Evolutionary conservation across 2,113 vertebrate species (phyloP).

Genomic region (Numenius arquata): DNA sequence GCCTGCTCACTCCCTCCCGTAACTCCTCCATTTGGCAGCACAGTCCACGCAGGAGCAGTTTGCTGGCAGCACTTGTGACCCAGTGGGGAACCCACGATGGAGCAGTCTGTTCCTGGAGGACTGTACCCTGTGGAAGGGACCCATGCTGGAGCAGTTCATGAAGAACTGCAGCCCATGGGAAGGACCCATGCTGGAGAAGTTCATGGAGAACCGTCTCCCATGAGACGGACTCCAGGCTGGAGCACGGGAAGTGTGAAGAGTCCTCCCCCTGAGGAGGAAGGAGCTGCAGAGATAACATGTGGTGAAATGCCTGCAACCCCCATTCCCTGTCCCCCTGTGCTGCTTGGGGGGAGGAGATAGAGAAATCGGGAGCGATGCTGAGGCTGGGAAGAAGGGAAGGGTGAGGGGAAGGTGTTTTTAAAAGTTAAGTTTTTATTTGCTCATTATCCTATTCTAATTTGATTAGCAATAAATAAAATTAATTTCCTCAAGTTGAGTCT

Average conservation of each 20-base stretch:
- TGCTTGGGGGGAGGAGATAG: fast-evolving
- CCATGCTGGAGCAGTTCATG: neutral
- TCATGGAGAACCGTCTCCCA: neutral
- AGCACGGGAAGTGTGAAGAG: neutral
- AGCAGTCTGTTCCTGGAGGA: neutral
- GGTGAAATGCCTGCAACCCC: neutral
- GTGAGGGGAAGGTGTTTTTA: neutral
- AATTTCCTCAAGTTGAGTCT: neutral
- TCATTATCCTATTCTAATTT: neutral
- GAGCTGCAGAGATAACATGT: neutral
- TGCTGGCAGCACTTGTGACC: neutral
- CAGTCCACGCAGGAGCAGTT: neutral
- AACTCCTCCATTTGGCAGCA: neutral
- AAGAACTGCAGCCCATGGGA: neutral
- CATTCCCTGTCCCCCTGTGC: fast-evolving
- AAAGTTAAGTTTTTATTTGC: neutral
- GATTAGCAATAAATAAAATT: neutral
- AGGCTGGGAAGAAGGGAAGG: neutral
- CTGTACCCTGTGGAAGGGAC: neutral
- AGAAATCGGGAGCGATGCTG: fast-evolving
- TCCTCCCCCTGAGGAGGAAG: neutral
- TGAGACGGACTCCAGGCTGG: fast-evolving
- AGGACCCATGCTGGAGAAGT: neutral
- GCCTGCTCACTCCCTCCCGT: neutral
- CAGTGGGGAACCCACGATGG: neutral